Conservation (phyloP, 2,888 invertebrate species). For the Ecliptopera silaceata region DNA sequence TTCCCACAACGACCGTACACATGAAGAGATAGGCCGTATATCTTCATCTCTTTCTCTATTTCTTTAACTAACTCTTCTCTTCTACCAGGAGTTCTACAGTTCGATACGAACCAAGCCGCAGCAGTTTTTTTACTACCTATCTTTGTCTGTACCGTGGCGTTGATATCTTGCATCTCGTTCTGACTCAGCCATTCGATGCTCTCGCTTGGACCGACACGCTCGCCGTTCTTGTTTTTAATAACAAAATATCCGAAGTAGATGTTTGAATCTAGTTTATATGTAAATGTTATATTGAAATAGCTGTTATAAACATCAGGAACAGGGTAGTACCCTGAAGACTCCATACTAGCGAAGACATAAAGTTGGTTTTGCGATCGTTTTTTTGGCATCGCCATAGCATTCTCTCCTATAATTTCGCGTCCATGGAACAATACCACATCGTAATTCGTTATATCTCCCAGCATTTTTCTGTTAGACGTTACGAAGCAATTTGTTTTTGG, state of each 20-base stretch:
- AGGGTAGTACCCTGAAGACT: constrained; percentile 56
- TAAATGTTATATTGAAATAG: constrained; percentile 63
- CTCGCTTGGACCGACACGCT: constrained; percentile 46
- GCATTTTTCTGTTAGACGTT: constrained; percentile 44
- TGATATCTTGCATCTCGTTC: constrained; percentile 46
- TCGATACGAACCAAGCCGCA: constrained; percentile 58
- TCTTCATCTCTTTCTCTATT: constrained; percentile 31
- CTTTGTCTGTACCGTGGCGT: constrained; percentile 16
- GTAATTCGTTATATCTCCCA: constrained; percentile 46
- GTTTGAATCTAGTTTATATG: constrained; percentile 54
- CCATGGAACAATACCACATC: constrained; percentile 59
- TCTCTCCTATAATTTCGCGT: constrained; percentile 41
- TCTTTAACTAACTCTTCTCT: constrained; percentile 42
- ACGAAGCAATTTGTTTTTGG: constrained; percentile 56
- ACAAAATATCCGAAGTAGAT: constrained; percentile 53
- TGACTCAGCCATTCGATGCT: constrained; percentile 46
- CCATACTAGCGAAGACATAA: constrained; percentile 54
- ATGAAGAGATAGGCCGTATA: constrained; percentile 42
- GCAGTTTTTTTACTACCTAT: constrained; percentile 19
- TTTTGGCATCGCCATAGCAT: constrained; percentile 35
- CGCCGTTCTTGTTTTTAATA: constrained; percentile 43
- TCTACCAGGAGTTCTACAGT: constrained; percentile 48
- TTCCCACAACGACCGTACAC: constrained; percentile 56
- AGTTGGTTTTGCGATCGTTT: constrained; percentile 51
- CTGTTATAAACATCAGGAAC: constrained; percentile 44